Evolutionary conservation across 2,888 invertebrate genomes (phyloP).

Genomic region (Mythimna albipuncta): DNA sequence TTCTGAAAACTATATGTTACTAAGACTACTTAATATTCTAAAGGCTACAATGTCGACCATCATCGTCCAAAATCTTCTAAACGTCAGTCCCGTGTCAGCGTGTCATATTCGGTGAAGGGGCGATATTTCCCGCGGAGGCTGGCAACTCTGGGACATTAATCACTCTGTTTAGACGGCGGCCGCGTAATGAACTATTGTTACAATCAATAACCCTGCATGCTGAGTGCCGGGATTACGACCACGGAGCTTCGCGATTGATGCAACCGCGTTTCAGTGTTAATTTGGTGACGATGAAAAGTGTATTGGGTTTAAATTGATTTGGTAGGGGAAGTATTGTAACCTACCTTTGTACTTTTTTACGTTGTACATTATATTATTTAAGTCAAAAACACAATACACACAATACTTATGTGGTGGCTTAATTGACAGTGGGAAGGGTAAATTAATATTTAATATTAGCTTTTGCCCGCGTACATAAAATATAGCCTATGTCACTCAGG

Average conservation of each 20-base stretch:
- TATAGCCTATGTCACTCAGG: too few species aligned
- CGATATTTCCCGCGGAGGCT: constrained; percentile 48
- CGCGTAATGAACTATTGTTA: constrained; percentile 74
- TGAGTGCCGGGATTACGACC: constrained; percentile 46
- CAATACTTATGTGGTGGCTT: too few species aligned
- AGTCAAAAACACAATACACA: too few species aligned
- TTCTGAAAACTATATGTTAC: background rate
- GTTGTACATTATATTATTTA: too few species aligned
- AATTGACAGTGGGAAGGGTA: too few species aligned
- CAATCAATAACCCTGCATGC: constrained; percentile 67
- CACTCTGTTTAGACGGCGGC: constrained; percentile 72
- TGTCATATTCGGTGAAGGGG: constrained; percentile 49
- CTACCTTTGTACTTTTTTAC: background rate
- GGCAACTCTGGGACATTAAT: constrained; percentile 71
- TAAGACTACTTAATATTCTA: constrained; percentile 22
- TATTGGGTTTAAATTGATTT: constrained; percentile 14
- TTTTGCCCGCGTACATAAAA: too few species aligned
- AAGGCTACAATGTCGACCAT: background rate
- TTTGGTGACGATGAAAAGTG: constrained; percentile 25
- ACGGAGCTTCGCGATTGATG: constrained; percentile 29
- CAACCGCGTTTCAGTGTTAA: constrained; percentile 36
- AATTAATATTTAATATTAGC: too few species aligned
- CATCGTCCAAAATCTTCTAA: constrained; percentile 11
- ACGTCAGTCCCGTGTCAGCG: constrained; percentile 30
- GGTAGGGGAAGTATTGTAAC: background rate